phyloP scores from a whole-genome alignment of 2,797 vertebrate genomes.

The Alca torda region DNA sequence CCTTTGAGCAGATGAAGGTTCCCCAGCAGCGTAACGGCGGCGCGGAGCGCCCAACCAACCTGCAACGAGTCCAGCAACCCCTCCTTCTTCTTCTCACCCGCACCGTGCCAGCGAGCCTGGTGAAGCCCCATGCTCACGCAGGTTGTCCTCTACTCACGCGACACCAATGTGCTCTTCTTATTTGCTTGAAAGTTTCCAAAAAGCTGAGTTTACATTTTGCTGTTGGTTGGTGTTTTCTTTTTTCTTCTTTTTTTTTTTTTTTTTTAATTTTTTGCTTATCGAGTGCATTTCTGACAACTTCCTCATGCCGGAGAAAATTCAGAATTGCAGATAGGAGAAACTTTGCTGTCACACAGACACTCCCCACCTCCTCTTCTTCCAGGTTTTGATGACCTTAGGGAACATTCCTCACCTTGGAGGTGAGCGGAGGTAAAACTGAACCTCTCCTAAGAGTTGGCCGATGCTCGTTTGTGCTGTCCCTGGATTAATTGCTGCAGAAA shows the following conservation, averaged over 20 bases:
- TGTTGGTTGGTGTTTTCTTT: neutral
- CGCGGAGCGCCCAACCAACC: rapidly evolving
- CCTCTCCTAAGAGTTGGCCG: neutral
- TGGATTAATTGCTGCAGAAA: neutral
- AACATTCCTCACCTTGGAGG: neutral
- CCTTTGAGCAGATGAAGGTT: neutral
- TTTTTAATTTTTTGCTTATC: neutral
- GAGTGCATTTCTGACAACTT: neutral
- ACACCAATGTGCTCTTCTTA: rapidly evolving
- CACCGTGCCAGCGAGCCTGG: rapidly evolving
- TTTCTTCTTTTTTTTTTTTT: neutral
- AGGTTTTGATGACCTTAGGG: neutral
- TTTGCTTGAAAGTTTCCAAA: neutral
- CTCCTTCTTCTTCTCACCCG: neutral
- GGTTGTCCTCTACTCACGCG: neutral
- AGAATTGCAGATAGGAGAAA: neutral
- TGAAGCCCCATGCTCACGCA: neutral
- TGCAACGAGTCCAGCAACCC: neutral
- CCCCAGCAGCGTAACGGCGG: rapidly evolving
- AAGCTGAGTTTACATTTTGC: neutral
- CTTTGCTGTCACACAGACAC: neutral
- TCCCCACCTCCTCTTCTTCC: neutral
- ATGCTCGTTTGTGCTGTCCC: neutral
- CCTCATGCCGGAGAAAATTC: neutral
- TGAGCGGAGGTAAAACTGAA: neutral